These are phyloP conservation scores for Chirona hameri DNA, from an alignment of 2,888 invertebrate species.

Conservation along the genomic window DNA sequence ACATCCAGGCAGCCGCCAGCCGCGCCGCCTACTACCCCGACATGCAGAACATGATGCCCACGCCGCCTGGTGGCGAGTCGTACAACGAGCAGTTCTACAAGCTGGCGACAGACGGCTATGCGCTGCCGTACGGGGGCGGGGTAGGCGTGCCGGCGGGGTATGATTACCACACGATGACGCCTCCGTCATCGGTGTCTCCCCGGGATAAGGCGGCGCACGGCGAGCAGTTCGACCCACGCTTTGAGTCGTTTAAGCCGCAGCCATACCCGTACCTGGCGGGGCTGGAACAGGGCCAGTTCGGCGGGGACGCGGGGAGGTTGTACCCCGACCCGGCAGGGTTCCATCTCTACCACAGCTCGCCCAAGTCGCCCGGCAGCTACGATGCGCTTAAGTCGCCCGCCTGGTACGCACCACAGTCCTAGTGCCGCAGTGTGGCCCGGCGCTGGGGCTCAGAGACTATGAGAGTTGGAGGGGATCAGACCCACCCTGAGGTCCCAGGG, in stretches of 20 bases:
- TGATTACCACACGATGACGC: constrained; percentile 80
- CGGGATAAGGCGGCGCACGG: constrained; percentile 61
- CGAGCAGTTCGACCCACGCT: constrained; percentile 54
- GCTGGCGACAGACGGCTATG: constrained; percentile 48
- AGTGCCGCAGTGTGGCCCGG: not conserved
- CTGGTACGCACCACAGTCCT: constrained; percentile 22
- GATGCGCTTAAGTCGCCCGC: constrained; percentile 6
- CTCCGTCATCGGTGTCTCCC: constrained; percentile 92
- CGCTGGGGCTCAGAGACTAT: not conserved
- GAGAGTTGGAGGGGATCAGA: too few species aligned
- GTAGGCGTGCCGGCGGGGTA: constrained; percentile 41
- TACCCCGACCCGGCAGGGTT: constrained; percentile 71
- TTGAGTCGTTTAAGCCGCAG: constrained; percentile 81
- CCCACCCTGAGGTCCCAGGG: too few species aligned
- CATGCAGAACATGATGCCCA: constrained; percentile 26
- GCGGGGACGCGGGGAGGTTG: constrained; percentile 72
- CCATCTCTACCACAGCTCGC: constrained; percentile 74
- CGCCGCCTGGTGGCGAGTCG: constrained; percentile 41
- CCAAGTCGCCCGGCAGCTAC: constrained; percentile 9
- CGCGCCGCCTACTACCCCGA: constrained; percentile 35
- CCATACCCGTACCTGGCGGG: constrained; percentile 69
- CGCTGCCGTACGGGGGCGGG: constrained; percentile 45
- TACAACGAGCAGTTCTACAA: constrained; percentile 35
- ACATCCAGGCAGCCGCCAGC: constrained; percentile 54
- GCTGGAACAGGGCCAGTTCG: constrained; percentile 43